These are phyloP conservation scores for Phaedon cochleariae DNA, from an alignment of 2,888 invertebrate genomes.

Conservation along the genomic window DNA sequence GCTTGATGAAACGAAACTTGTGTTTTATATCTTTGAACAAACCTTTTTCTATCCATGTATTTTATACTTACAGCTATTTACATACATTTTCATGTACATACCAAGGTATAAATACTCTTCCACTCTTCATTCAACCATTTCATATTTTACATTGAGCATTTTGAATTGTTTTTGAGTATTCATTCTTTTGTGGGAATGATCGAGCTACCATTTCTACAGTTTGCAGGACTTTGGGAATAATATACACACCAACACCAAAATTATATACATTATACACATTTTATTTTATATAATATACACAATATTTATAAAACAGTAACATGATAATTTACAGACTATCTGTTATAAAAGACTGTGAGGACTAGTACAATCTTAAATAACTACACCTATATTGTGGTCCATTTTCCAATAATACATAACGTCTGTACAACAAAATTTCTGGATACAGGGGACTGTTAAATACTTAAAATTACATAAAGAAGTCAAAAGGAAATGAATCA, in stretches of 20 bases:
- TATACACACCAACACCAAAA: conserved; percentile 36
- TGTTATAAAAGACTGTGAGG: conserved; percentile 56
- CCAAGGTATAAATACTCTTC: too few species aligned
- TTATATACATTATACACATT: conserved; percentile 48
- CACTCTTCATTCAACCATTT: too few species aligned
- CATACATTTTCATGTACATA: background rate
- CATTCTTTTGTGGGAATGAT: too few species aligned
- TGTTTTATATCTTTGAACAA: background rate
- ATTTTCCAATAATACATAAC: conserved; percentile 15
- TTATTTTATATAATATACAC: conserved; percentile 51
- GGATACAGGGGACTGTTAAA: background rate
- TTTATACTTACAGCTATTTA: background rate
- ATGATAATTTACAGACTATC: conserved; percentile 40
- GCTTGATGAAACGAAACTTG: too few species aligned
- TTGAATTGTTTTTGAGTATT: too few species aligned
- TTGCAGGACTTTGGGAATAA: conserved; percentile 2
- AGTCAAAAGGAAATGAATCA: background rate
- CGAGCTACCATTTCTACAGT: background rate
- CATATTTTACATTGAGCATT: too few species aligned
- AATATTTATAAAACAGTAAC: conserved; percentile 52
- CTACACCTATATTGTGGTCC: conserved; percentile 30
- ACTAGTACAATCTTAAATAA: conserved; percentile 60
- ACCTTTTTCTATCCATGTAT: background rate
- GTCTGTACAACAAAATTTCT: conserved; percentile 22
- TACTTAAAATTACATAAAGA: background rate